Base-by-base conservation (phyloP, 2,113 vertebrate species). In the Psittacara wagleri region DNA sequence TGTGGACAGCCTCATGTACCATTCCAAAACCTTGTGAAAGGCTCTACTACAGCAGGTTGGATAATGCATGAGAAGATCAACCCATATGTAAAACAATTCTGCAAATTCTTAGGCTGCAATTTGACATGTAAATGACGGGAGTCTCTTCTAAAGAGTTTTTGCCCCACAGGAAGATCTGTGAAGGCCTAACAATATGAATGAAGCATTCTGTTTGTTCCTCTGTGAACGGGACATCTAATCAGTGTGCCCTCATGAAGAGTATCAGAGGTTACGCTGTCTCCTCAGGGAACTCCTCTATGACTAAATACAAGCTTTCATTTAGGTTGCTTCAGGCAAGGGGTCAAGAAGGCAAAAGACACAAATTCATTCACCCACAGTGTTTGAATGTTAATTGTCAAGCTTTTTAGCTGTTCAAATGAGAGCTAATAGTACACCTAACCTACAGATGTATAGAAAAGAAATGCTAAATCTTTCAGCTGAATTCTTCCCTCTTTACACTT, bases 171-270 rank as follows among this genome's bases (percentile, higher is more conserved):
- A 86, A 81, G 66, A 37, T 84, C 52, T 70, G 27, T 75, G 87
- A 81, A 94, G 92, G 64, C 29, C 57, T 92, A 75, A 84, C 49
- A 79, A 37, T 62, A 57, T 31, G 64, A 96, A 90, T 43, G 78
- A 91, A 86, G 27, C 43, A 27, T 83, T 89, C 83, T 79, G 57
- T 75, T 93, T 94, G 64, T 70, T 95, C 79, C 39, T 64, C 44
- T 90, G 46, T 76, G 72, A 95, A 79, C 44, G 66, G 52, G 86
- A 83, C 41, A 93, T 72, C 69, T 95, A 91, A 97, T 97, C 94
- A 94, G 33, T 46, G 52, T 51, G 77, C 73, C 90, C 83, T 24
- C 85, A 41, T 13, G 6, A 88, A 70, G 55, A 88, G 39, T 69
- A 77, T 82, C 83, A 77, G 83, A 94, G 79, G 84, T 94, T 93